Evolutionary conservation across 2,888 invertebrate species (phyloP).

Genomic region (Agrilus cyanescens): DNA sequence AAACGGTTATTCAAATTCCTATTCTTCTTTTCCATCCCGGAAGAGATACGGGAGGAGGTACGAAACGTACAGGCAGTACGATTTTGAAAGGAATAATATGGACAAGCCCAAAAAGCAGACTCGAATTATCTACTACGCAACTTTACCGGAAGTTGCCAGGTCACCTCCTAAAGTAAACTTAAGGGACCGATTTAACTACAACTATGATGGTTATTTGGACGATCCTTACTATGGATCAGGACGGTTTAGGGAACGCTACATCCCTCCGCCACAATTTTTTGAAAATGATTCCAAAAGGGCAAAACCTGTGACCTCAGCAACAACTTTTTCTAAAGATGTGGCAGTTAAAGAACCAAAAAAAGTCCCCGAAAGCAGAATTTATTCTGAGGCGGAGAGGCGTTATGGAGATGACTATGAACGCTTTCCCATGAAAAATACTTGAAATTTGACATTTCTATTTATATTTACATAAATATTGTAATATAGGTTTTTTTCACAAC

Average conservation of each 20-base stretch:
- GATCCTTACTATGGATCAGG: constrained; percentile 17
- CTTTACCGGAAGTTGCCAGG: constrained; percentile 55
- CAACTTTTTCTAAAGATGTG: constrained; percentile 31
- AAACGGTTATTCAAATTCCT: too few species aligned
- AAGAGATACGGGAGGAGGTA: too few species aligned
- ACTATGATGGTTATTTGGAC: constrained; percentile 14
- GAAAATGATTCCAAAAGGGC: constrained; percentile 18
- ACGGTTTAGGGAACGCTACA: constrained; percentile 18
- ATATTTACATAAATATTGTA: too few species aligned
- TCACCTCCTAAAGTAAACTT: constrained; percentile 47
- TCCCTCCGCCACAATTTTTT: constrained; percentile 17
- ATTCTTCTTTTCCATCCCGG: too few species aligned
- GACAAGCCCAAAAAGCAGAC: constrained; percentile 40
- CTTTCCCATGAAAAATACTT: too few species aligned
- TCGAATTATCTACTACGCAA: constrained; percentile 59
- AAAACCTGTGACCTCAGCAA: constrained; percentile 23
- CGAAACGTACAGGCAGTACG: constrained; percentile 6
- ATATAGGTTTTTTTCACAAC: too few species aligned
- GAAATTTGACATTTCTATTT: too few species aligned
- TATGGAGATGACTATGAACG: constrained; percentile 12
- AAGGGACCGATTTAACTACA: constrained; percentile 38
- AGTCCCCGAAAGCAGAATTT: constrained; percentile 33
- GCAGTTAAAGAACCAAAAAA: constrained; percentile 32
- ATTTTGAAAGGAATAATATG: constrained; percentile 20
- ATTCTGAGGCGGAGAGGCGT: constrained; percentile 28